phyloP scores from a whole-genome alignment of 2,797 vertebrate genomes.

The Coccyzus lansbergi region DNA sequence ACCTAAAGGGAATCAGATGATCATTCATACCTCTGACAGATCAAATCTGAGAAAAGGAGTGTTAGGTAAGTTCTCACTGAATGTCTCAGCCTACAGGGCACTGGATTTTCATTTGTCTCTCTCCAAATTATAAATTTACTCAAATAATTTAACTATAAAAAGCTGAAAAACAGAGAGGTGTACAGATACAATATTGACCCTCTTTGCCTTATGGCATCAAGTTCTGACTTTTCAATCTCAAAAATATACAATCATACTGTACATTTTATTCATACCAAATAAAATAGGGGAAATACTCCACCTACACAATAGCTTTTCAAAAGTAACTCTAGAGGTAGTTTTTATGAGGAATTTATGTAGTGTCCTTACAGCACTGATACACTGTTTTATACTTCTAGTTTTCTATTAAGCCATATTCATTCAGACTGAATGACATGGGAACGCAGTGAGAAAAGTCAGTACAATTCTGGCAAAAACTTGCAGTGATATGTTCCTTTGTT shows the following conservation, averaged over 20 bases:
- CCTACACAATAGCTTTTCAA: neutral
- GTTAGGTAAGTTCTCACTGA: neutral
- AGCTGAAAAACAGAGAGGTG: neutral
- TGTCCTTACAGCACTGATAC: neutral
- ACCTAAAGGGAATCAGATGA: neutral
- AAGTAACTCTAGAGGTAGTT: neutral
- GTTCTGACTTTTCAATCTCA: neutral
- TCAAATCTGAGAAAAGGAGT: neutral
- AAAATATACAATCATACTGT: neutral
- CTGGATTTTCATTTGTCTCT: neutral
- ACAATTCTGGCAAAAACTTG: neutral
- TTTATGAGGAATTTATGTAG: neutral
- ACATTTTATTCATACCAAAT: neutral
- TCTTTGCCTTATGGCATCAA: neutral
- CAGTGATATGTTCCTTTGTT: conserved; percentile 8
- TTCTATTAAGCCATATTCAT: neutral
- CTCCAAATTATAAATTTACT: neutral
- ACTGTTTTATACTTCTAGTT: neutral
- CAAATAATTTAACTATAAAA: neutral
- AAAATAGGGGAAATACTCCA: neutral
- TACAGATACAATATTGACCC: neutral
- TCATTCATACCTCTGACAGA: neutral
- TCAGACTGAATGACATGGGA: conserved; percentile 1
- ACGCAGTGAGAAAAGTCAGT: neutral
- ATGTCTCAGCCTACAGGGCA: neutral